These are phyloP conservation scores for Podotricha telesiphe DNA, from an alignment of 2,888 invertebrate genomes.

Conservation along the genomic window DNA sequence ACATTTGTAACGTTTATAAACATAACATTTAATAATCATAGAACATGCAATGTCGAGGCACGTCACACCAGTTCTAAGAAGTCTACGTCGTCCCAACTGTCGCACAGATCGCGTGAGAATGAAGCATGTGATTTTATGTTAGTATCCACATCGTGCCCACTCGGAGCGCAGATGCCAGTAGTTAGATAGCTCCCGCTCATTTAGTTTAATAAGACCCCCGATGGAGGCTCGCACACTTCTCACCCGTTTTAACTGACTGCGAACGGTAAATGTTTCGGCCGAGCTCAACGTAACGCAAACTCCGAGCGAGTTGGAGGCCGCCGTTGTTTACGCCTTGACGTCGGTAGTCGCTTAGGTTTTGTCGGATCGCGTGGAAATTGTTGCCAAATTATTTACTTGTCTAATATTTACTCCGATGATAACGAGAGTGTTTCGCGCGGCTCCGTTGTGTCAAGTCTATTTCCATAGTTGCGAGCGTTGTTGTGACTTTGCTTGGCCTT, in stretches of 20 bases:
- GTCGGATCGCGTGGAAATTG: conserved; percentile 57
- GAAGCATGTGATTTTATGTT: conserved; percentile 48
- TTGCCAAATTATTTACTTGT: conserved; percentile 62
- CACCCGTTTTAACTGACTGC: conserved; percentile 35
- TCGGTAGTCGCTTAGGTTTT: conserved; percentile 59
- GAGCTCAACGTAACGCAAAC: too few relatives aligned
- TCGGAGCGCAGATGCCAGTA: conserved; percentile 28
- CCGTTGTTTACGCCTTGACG: conserved; percentile 64
- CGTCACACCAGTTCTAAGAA: conserved; percentile 51
- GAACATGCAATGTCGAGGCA: conserved; percentile 41
- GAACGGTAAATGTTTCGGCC: conserved; percentile 57
- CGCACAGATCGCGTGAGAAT: conserved; percentile 64
- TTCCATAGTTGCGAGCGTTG: conserved; percentile 27
- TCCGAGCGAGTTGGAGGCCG: conserved; percentile 69
- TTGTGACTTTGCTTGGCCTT: conserved; percentile 28
- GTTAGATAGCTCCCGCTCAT: conserved; percentile 36
- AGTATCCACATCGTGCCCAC: conserved; percentile 19
- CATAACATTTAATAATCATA: conserved; percentile 29
- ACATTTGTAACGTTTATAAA: conserved; percentile 26
- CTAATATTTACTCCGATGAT: conserved; percentile 49
- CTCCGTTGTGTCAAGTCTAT: conserved; percentile 40
- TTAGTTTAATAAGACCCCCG: conserved; percentile 49
- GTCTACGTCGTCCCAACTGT: conserved; percentile 49
- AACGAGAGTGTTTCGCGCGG: conserved; percentile 45
- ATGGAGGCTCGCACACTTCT: conserved; percentile 39